Conservation (phyloP, 1,140 invertebrate genomes). For the Batillaria attramentaria region DNA sequence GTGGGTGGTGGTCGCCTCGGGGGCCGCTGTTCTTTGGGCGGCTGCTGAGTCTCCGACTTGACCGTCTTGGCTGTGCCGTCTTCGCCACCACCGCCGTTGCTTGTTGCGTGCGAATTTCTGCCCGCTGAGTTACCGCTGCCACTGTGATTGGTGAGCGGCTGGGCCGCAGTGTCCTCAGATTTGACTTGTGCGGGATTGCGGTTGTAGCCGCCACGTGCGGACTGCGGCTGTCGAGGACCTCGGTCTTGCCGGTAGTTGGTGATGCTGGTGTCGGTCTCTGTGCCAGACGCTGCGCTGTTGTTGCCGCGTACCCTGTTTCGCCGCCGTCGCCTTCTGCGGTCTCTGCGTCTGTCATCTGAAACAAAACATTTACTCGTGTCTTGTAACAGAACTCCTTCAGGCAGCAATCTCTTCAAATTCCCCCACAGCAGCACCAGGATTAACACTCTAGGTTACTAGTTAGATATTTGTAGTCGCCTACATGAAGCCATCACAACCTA, state of each 20-base stretch:
- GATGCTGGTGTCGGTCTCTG: slow-evolving; percentile 68
- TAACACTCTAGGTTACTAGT: neutral
- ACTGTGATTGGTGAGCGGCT: slow-evolving; percentile 19
- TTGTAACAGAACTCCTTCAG: neutral
- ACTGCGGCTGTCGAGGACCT: slow-evolving; percentile 10
- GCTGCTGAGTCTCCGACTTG: slow-evolving; percentile 32
- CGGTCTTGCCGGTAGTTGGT: slow-evolving; percentile 57
- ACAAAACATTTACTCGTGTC: slow-evolving; percentile 15
- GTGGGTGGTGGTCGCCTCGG: slow-evolving; percentile 16
- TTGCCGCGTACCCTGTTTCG: slow-evolving; percentile 55
- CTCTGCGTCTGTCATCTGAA: slow-evolving; percentile 55
- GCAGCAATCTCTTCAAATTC: neutral
- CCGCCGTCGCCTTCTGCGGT: slow-evolving; percentile 52
- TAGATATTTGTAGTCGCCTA: too few species aligned
- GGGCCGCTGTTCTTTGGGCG: slow-evolving; percentile 31
- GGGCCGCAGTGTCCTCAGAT: slow-evolving; percentile 20
- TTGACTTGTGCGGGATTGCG: slow-evolving; percentile 18
- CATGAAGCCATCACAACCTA: too few species aligned
- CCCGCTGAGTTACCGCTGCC: slow-evolving; percentile 18
- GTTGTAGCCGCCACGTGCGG: slow-evolving; percentile 20
- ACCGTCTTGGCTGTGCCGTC: slow-evolving; percentile 36
- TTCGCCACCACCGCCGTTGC: slow-evolving; percentile 33
- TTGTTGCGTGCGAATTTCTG: slow-evolving; percentile 31
- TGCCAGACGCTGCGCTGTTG: slow-evolving; percentile 63
- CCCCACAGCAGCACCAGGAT: neutral